Conservation (phyloP, 2,888 invertebrate genomes). For the Ormyrus pomaceus region DNA sequence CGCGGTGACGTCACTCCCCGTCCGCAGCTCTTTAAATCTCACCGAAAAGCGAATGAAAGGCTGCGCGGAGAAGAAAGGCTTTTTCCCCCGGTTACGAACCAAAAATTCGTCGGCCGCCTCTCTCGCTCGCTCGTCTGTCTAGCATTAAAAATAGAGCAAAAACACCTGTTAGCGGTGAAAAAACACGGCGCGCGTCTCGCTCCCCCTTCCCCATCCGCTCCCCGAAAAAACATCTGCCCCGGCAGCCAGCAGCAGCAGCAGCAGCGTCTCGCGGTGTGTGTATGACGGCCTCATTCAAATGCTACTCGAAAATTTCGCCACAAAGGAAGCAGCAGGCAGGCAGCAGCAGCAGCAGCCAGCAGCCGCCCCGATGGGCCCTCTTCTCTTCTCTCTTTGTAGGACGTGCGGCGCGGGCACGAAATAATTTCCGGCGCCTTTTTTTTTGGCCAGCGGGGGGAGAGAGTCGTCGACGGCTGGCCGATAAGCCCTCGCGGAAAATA, state of each 20-base stretch:
- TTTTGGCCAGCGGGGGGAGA: background rate
- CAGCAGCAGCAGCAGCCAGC: background rate
- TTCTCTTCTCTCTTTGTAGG: background rate
- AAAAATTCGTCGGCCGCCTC: no score
- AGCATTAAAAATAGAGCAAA: slow-evolving; percentile 16
- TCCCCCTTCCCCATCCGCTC: no score
- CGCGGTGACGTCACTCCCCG: no score
- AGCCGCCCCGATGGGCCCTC: background rate
- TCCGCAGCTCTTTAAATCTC: no score
- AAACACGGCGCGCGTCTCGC: slow-evolving; percentile 4
- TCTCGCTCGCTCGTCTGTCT: background rate
- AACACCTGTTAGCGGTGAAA: slow-evolving; percentile 22
- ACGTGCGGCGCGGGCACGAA: no score
- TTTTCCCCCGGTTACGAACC: no score
- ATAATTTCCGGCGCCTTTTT: background rate
- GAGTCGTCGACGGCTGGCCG: background rate
- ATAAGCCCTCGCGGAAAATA: background rate
- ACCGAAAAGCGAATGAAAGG: background rate
- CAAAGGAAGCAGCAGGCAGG: background rate
- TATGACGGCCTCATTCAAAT: slow-evolving; percentile 7
- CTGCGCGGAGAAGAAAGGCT: slow-evolving; percentile 2
- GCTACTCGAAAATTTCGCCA: slow-evolving; percentile 6
- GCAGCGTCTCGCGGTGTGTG: background rate
- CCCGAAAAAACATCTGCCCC: slow-evolving; percentile 1
- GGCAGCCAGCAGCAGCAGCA: no score